phyloP scores from a whole-genome alignment of 2,888 invertebrate species.

The Zonitis immaculata region DNA sequence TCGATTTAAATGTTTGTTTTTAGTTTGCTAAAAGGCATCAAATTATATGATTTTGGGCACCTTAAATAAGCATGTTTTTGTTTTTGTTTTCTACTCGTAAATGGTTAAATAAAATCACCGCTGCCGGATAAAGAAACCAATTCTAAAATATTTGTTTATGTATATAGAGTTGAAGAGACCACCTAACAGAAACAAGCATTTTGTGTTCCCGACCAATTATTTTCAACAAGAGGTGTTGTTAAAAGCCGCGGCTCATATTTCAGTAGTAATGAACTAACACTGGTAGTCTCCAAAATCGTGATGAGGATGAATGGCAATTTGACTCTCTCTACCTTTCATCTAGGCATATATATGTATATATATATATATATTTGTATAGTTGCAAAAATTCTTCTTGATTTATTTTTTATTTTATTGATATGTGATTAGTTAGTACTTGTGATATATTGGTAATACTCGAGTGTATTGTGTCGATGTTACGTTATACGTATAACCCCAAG shows the following conservation, averaged over 20 bases:
- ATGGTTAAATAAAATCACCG: not conserved
- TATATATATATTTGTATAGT: not conserved
- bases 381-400: too few relatives aligned
- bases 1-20: not conserved
- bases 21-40: not conserved
- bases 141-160: constrained; percentile 19
- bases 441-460: constrained; percentile 10
- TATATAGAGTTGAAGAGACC: constrained; percentile 34
- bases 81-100: too few relatives aligned
- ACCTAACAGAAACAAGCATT: constrained; percentile 45
- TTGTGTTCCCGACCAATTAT: constrained; percentile 46
- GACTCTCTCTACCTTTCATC: constrained; percentile 14
- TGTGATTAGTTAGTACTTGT: not conserved
- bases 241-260: constrained; percentile 45
- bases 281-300: constrained; percentile 40
- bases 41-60: not conserved
- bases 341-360: not conserved
- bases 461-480: constrained; percentile 31
- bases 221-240: constrained; percentile 46
- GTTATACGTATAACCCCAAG: constrained; percentile 28
- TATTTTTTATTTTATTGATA: too few relatives aligned
- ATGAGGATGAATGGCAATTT: constrained; percentile 39
- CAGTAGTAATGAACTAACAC: constrained; percentile 45
- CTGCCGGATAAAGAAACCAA: constrained; percentile 9
- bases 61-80: not conserved